These are phyloP conservation scores for Solea senegalensis DNA, from an alignment of 2,113 vertebrate species.

Conservation along the genomic window DNA sequence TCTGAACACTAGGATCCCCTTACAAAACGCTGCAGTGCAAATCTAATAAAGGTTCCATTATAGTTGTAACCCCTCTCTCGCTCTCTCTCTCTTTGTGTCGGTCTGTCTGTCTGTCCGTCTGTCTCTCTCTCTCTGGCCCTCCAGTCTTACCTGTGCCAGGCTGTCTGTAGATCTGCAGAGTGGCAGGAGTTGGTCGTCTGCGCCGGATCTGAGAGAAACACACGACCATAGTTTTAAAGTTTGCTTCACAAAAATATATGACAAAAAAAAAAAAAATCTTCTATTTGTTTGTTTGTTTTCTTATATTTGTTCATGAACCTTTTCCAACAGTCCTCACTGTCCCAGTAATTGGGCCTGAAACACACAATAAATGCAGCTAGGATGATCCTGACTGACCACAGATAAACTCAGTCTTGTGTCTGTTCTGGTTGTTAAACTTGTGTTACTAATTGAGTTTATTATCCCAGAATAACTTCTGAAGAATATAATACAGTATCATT, in stretches of 20 bases:
- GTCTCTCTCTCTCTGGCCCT: constrained; percentile 5
- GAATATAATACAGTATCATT: no score
- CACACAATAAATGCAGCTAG: neutral
- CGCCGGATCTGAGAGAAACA: constrained; percentile 88
- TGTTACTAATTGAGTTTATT: neutral
- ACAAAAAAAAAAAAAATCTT: no score
- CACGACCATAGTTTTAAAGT: neutral
- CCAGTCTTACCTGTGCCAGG: constrained; percentile 83
- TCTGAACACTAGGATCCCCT: constrained; percentile 58
- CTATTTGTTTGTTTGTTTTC: no score
- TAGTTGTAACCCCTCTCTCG: constrained; percentile 34
- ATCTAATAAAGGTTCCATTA: constrained; percentile 76
- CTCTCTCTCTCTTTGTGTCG: neutral
- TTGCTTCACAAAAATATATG: neutral
- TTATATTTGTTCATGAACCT: no score
- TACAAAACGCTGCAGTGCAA: constrained; percentile 59
- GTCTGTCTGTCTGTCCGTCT: neutral
- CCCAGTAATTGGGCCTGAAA: neutral
- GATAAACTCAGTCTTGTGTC: no score
- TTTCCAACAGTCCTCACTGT: neutral
- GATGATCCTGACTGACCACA: neutral
- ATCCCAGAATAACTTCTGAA: no score
- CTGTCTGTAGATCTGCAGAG: constrained; percentile 92
- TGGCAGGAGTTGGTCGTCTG: constrained; percentile 92
- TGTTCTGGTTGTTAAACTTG: no score